These are phyloP conservation scores for Axis porcinus DNA, from an alignment of 2,113 vertebrate genomes.

Conservation along the genomic window DNA sequence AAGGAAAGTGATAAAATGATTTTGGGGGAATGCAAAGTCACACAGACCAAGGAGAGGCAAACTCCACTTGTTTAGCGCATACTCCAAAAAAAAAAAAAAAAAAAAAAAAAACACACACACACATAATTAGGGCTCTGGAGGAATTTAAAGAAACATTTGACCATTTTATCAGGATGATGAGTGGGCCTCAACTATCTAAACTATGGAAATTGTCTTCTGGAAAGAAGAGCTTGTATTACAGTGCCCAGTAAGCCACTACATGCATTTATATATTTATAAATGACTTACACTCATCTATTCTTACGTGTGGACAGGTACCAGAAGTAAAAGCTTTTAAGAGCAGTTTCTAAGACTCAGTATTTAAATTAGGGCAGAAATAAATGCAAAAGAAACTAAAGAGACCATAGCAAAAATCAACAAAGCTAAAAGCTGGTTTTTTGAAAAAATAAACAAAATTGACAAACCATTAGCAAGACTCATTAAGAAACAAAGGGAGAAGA, in stretches of 20 bases:
- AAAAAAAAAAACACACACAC: background rate
- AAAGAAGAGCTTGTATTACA: background rate
- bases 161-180: background rate
- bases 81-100: background rate
- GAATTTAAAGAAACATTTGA: background rate
- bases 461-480: too few relatives aligned
- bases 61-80: background rate
- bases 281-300: background rate
- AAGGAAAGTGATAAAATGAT: background rate
- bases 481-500: too few relatives aligned
- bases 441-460: too few relatives aligned
- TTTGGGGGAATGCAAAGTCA: conserved; percentile 39
- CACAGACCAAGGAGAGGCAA: conserved; percentile 20
- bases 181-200: background rate
- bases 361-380: background rate
- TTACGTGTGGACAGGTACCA: background rate
- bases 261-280: background rate
- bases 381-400: too few relatives aligned
- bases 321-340: background rate
- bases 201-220: background rate
- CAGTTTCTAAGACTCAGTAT: background rate
- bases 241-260: background rate
- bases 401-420: too few relatives aligned
- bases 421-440: too few relatives aligned
- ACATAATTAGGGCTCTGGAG: background rate